A percentile compares a stretch with the other conserved stretches of the same genome.
phyloP scores from a whole-genome alignment of 1,140 invertebrate genomes.

The Neodiprion fabricii region DNA sequence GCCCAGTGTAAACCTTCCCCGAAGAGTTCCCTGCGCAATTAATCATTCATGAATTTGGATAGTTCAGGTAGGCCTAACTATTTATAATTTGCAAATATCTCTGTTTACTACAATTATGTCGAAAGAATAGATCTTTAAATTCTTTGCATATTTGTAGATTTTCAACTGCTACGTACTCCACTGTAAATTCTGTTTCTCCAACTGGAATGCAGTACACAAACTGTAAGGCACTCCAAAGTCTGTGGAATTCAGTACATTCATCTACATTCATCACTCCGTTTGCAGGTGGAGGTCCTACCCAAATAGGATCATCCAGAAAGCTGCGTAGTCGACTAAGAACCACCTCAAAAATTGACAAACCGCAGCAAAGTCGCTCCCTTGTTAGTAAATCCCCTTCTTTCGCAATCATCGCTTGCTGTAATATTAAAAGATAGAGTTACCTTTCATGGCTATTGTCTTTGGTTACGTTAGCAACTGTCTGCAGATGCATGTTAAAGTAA shows the following conservation, averaged over 20 bases:
- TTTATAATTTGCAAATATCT: constrained; percentile 15
- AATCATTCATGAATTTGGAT: constrained; percentile 16
- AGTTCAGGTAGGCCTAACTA: too few species aligned
- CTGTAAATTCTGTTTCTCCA: constrained; percentile 95
- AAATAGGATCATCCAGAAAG: constrained; percentile 87
- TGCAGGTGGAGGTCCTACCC: constrained; percentile 87
- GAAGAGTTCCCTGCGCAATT: constrained; percentile 85
- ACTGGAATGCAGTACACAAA: constrained; percentile 98
- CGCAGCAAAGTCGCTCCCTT: constrained; percentile 95
- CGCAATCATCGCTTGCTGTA: constrained; percentile 88
- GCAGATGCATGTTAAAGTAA: too few species aligned
- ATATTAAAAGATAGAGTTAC: constrained; percentile 31
- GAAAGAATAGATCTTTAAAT: constrained; percentile 21
- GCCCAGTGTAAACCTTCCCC: constrained; percentile 99
- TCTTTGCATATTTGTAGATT: constrained; percentile 10
- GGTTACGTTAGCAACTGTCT: too few species aligned
- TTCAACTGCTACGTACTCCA: constrained; percentile 77
- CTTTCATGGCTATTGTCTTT: neutral
- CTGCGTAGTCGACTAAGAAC: constrained; percentile 86
- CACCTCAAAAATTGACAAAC: constrained; percentile 97
- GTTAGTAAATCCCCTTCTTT: constrained; percentile 96
- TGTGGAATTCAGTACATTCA: constrained; percentile 97
- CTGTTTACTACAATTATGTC: constrained; percentile 23
- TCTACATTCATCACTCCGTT: constrained; percentile 97
- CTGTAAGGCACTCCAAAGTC: constrained; percentile 97